Evolutionary conservation across 2,113 vertebrate species (phyloP).

Genomic region (Poecile atricapillus): DNA sequence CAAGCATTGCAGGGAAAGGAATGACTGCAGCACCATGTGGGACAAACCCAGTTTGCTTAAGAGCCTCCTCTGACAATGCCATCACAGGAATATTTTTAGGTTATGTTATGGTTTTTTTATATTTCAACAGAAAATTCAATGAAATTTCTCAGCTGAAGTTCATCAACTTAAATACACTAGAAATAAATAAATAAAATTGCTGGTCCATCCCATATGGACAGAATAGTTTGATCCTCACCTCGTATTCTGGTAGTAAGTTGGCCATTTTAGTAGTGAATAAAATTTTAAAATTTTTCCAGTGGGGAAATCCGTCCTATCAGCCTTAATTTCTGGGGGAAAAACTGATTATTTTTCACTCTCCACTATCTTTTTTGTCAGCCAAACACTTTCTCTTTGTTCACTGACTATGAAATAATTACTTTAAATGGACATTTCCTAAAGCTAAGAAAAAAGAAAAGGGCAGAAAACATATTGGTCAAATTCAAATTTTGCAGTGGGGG

Average conservation of each 20-base stretch:
- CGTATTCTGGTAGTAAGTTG: not conserved
- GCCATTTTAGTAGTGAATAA: not conserved
- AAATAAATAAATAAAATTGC: not conserved
- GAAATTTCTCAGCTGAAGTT: not conserved
- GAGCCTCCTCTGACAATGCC: not conserved
- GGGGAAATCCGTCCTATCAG: not conserved
- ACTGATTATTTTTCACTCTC: not conserved
- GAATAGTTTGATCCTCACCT: not conserved
- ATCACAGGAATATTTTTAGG: not conserved
- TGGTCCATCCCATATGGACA: not conserved
- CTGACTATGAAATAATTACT: not conserved
- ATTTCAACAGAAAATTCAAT: not conserved
- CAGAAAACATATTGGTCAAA: not conserved
- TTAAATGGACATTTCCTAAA: not conserved
- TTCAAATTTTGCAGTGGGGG: not conserved
- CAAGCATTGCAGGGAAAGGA: not conserved
- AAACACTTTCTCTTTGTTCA: not conserved
- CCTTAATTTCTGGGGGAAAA: not conserved
- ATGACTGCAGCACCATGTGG: not conserved
- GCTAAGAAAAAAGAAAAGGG: not conserved
- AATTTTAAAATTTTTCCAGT: not conserved
- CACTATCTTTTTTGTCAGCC: not conserved
- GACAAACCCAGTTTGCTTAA: not conserved
- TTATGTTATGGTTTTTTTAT: not conserved
- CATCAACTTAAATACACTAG: not conserved